A percentile compares a stretch with the other conserved stretches of the same genome.
Evolutionary conservation across 2,797 vertebrate species (phyloP).

Genomic region (Lerista edwardsae): DNA sequence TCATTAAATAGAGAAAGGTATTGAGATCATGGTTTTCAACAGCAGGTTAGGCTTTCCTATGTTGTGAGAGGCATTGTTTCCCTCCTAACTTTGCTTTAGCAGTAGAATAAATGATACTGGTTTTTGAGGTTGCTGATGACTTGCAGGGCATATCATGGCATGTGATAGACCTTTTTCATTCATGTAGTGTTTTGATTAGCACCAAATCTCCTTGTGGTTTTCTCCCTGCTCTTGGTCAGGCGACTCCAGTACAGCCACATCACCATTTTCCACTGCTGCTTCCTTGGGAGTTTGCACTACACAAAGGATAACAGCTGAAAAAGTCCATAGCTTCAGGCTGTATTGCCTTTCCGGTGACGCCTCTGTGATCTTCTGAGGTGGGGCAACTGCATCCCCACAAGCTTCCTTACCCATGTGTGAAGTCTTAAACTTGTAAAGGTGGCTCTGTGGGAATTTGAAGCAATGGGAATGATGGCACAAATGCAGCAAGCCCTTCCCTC

Average conservation of each 20-base stretch:
- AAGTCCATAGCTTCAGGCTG: background rate
- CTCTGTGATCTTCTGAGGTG: background rate
- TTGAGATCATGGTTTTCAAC: background rate
- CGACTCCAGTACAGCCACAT: background rate
- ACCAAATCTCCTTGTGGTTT: conserved; percentile 24
- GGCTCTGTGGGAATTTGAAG: background rate
- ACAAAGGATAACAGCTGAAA: conserved; percentile 14
- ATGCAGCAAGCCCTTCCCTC: conserved; percentile 14
- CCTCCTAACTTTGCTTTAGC: background rate
- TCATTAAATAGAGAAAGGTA: background rate
- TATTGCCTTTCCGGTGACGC: background rate
- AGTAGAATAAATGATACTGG: background rate
- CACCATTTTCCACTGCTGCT: background rate
- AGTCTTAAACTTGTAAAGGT: conserved; percentile 13
- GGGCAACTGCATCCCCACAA: background rate
- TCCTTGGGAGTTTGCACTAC: conserved; percentile 13
- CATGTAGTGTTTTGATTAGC: background rate
- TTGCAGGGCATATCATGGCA: background rate
- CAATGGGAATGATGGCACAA: conserved; percentile 5
- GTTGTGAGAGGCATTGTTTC: background rate
- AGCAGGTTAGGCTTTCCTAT: background rate
- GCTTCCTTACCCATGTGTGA: conserved; percentile 31
- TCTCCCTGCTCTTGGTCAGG: background rate
- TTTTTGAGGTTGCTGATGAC: background rate
- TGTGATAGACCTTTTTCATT: background rate